Evolutionary conservation across 2,113 vertebrate species (phyloP), one percentile per base, ranked within the genome.

Genomic region (Hylia prasina): DNA sequence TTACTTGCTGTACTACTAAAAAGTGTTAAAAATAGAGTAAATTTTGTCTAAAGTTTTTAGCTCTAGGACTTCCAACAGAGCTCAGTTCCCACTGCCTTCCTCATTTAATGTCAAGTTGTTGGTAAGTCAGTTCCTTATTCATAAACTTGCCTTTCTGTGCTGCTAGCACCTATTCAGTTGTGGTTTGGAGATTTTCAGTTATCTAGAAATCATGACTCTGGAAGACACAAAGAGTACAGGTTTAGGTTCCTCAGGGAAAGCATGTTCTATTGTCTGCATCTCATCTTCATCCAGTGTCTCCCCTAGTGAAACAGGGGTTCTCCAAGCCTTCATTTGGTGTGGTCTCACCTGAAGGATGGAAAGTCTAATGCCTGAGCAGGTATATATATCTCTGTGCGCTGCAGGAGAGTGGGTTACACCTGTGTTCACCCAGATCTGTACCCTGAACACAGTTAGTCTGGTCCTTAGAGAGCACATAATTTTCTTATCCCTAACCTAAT

Each of bases 351-450:
- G 61, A 60, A 82, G 57, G 13, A 8, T 42, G 22, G 60, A 24
- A 81, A 69, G 21, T 18, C 21, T 44, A 23, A 5, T 58, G 31
- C 50, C 33, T 72, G 54, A 63, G 48, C 39, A 45, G 30, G 6
- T 22, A 6, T 3, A 5, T 3, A 0, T 88, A 17, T 79, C 47
- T 45, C 33, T 68, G 3, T 65, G 57, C 25, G 9, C 39, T 72
- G 17, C 58, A 51, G 48, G 48, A 87, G 17, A 44, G n/a, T 3
- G 13, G 13, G 13, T 25, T 39, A 28, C 30, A 16, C 42, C 82
- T 1, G 0, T 42, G 35, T 58, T 86, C 35, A 30, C 28, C 33
- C 11, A 18, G 28, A 28, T 78, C n/a, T 9, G 0, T 0, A 0
- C 81, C 25, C 48, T 63, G 58, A 71, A 48, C 2, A 2, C 16